Percentiles rank a stretch among this genome's conserved stretches.
These are phyloP conservation scores for Leistus spinibarbis DNA, from an alignment of 2,888 invertebrate genomes.

Conservation along the genomic window DNA sequence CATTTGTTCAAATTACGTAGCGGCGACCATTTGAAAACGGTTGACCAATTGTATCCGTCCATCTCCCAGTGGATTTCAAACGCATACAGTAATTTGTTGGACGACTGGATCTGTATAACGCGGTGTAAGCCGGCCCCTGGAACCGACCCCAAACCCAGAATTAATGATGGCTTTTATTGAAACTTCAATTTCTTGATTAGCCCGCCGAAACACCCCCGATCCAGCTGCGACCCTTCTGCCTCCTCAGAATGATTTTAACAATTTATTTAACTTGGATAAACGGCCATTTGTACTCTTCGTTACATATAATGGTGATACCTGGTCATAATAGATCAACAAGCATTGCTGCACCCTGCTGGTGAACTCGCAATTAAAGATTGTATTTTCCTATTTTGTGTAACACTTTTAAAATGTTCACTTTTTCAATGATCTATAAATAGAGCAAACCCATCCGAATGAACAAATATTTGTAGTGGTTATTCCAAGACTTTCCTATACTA, in stretches of 20 bases:
- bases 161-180: conserved; percentile 75
- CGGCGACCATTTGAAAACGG: conserved; percentile 49
- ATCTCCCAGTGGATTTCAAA: neutral
- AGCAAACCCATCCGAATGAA: too few relatives aligned
- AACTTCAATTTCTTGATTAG: conserved; percentile 72
- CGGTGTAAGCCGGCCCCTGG: conserved; percentile 49
- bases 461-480: too few relatives aligned
- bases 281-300: neutral
- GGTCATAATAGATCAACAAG: neutral
- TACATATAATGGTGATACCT: neutral
- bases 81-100: conserved; percentile 39
- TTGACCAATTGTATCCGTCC: conserved; percentile 40
- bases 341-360: too few relatives aligned
- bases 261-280: conserved; percentile 50
- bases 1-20: conserved; percentile 69
- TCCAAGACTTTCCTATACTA: neutral
- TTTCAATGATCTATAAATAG: neutral
- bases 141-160: conserved; percentile 60
- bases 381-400: neutral
- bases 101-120: conserved; percentile 48
- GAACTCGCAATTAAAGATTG: neutral
- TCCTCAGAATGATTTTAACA: conserved; percentile 53
- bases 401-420: neutral
- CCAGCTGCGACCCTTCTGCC: conserved; percentile 49
- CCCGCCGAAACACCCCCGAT: conserved; percentile 42